Percentiles rank a stretch among this genome's conserved stretches.
These are phyloP conservation scores for Hypselothyrea guttata DNA, from an alignment of 2,888 invertebrate genomes.

Conservation along the genomic window DNA sequence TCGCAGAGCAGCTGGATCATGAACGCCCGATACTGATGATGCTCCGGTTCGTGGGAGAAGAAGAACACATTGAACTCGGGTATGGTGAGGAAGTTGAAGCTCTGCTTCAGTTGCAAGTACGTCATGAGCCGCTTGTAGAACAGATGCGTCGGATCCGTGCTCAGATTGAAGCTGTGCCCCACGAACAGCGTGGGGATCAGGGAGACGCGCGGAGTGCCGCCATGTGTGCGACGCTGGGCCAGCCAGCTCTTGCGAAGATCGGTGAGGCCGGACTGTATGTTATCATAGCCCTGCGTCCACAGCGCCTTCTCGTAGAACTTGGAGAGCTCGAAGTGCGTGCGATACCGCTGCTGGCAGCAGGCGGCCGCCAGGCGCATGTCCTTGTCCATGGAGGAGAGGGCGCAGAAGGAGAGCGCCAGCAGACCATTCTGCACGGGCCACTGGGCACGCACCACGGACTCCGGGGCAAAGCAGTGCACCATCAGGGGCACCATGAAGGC, in stretches of 20 bases:
- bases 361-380: slow-evolving; percentile 88
- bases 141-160: slow-evolving; percentile 88
- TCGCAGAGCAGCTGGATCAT: slow-evolving; percentile 89
- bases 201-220: slow-evolving; percentile 80
- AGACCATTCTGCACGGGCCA: slow-evolving; percentile 88
- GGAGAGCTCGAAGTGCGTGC: slow-evolving; percentile 88
- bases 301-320: slow-evolving; percentile 82
- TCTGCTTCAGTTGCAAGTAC: slow-evolving; percentile 90
- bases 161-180: slow-evolving; percentile 84
- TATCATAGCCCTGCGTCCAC: slow-evolving; percentile 81
- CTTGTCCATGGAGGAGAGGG: slow-evolving; percentile 87
- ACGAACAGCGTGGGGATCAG: slow-evolving; percentile 80
- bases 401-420: slow-evolving; percentile 87
- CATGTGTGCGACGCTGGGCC: slow-evolving; percentile 78
- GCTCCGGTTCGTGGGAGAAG: slow-evolving; percentile 89
- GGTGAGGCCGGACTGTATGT: slow-evolving; percentile 79
- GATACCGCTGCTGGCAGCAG: slow-evolving; percentile 88
- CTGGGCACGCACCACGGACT: slow-evolving; percentile 88
- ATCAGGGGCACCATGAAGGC: slow-evolving; percentile 91
- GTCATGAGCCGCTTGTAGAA: slow-evolving; percentile 91
- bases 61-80: slow-evolving; percentile 94
- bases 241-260: slow-evolving; percentile 76
- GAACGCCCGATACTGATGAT: slow-evolving; percentile 88
- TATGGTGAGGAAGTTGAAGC: slow-evolving; percentile 89
- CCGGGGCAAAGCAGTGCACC: slow-evolving; percentile 88